Evolutionary conservation across 64 coral and sea anemone species (phyloP).

Genomic region (Acropora tenuis): DNA sequence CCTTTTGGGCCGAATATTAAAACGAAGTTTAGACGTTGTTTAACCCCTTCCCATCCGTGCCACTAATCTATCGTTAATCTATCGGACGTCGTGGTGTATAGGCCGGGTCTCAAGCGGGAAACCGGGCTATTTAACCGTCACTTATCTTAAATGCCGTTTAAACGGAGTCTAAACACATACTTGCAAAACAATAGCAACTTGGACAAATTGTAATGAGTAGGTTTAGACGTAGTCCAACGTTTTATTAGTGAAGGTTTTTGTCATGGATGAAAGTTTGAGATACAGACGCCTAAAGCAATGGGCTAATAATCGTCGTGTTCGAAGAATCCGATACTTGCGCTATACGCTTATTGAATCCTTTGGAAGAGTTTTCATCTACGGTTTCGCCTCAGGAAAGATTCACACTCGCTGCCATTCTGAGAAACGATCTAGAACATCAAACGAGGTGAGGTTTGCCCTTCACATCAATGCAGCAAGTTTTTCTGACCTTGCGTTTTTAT

Average conservation of each 20-base stretch:
- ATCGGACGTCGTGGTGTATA: too few species aligned
- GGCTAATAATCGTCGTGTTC: not conserved
- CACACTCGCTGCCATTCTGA: not conserved
- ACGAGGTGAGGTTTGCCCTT: not conserved
- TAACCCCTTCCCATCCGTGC: too few species aligned
- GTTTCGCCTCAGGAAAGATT: not conserved
- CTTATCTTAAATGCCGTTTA: not conserved
- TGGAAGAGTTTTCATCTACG: not conserved
- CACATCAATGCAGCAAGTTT: not conserved
- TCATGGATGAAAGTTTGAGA: not conserved
- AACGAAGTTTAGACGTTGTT: not conserved
- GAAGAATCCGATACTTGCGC: not conserved
- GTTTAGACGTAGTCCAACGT: not conserved
- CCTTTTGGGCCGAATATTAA: not conserved
- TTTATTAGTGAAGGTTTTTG: not conserved
- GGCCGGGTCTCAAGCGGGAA: not conserved
- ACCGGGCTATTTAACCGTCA: not conserved
- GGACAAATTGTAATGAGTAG: not conserved
- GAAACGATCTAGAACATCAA: not conserved
- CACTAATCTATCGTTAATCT: too few species aligned
- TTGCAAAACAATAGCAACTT: slow-evolving; percentile 6
- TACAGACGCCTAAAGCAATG: not conserved
- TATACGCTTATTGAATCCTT: not conserved
- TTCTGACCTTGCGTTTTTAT: not conserved
- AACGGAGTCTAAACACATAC: slow-evolving; percentile 6